Percentiles rank a stretch among this genome's conserved stretches.
Conservation (phyloP, 2,888 invertebrate species). For the Sinohyriopsis cumingii region DNA sequence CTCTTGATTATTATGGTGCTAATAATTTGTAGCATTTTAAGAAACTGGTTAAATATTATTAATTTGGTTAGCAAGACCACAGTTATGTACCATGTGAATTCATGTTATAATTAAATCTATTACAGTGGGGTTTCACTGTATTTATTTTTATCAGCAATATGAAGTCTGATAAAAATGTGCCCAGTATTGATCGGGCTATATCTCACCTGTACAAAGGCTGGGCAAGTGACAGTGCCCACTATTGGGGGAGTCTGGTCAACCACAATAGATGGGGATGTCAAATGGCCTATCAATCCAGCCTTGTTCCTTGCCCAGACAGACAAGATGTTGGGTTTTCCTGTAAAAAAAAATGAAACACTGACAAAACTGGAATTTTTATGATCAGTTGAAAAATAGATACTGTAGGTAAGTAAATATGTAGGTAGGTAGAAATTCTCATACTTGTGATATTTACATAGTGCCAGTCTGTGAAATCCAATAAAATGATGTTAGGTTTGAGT, state of each 20-base stretch:
- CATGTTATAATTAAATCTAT: too few relatives aligned
- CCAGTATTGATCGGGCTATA: too few relatives aligned
- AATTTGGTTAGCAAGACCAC: too few relatives aligned
- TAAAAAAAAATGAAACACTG: not conserved
- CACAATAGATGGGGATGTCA: slow-evolving; percentile 14
- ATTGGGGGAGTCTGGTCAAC: slow-evolving; percentile 19
- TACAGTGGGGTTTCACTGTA: too few relatives aligned
- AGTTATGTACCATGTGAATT: too few relatives aligned
- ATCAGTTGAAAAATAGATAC: too few relatives aligned
- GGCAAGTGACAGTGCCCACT: slow-evolving; percentile 15
- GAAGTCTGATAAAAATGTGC: too few relatives aligned
- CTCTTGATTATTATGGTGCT: too few relatives aligned
- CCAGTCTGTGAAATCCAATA: not conserved
- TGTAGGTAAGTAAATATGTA: not conserved
- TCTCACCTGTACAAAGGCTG: slow-evolving; percentile 23
- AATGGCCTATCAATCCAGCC: slow-evolving; percentile 14
- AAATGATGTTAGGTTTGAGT: not conserved
- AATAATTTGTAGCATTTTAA: too few relatives aligned
- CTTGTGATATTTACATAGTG: too few relatives aligned
- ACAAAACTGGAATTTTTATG: not conserved
- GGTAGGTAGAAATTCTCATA: not conserved
- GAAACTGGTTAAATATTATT: too few relatives aligned
- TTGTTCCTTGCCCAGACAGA: slow-evolving; percentile 19
- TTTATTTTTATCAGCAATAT: too few relatives aligned
- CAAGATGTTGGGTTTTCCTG: slow-evolving; percentile 25